phyloP scores from a whole-genome alignment of 2,113 vertebrate genomes.

The Colius striatus region DNA sequence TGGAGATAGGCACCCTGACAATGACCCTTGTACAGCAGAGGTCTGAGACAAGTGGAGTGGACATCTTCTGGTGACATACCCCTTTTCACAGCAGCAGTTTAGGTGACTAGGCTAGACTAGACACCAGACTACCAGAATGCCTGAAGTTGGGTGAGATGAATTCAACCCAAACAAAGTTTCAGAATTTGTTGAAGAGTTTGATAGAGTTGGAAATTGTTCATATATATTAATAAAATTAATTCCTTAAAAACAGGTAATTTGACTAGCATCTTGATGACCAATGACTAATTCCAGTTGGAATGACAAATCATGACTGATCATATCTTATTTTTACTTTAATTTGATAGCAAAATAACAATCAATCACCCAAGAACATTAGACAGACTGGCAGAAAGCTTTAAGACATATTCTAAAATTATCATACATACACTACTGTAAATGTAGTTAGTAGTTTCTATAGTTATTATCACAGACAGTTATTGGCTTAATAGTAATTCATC shows the following conservation, averaged over 20 bases:
- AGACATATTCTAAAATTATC: background rate
- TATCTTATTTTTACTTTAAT: conserved; percentile 17
- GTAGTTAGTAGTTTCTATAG: background rate
- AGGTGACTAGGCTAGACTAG: background rate
- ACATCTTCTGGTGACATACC: background rate
- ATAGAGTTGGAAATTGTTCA: background rate
- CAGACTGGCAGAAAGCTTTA: background rate
- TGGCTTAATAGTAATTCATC: background rate
- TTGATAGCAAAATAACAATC: conserved; percentile 7
- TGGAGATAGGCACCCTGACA: background rate
- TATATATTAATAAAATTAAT: background rate
- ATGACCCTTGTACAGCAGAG: fast-evolving
- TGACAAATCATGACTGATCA: conserved; percentile 25
- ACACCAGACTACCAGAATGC: too few species aligned
- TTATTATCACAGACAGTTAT: background rate
- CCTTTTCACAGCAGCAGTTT: background rate
- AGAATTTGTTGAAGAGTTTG: background rate
- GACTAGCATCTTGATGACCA: conserved; percentile 31
- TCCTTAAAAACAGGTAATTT: background rate
- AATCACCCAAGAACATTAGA: background rate
- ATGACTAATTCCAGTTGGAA: conserved; percentile 29
- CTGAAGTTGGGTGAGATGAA: background rate
- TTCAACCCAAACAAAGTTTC: background rate
- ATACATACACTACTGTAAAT: background rate
- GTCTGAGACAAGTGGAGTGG: background rate